Percentiles rank a stretch among this genome's conserved stretches.
These are phyloP conservation scores for Nothoprocta pentlandii DNA, from an alignment of 2,113 vertebrate species.

Conservation along the genomic window DNA sequence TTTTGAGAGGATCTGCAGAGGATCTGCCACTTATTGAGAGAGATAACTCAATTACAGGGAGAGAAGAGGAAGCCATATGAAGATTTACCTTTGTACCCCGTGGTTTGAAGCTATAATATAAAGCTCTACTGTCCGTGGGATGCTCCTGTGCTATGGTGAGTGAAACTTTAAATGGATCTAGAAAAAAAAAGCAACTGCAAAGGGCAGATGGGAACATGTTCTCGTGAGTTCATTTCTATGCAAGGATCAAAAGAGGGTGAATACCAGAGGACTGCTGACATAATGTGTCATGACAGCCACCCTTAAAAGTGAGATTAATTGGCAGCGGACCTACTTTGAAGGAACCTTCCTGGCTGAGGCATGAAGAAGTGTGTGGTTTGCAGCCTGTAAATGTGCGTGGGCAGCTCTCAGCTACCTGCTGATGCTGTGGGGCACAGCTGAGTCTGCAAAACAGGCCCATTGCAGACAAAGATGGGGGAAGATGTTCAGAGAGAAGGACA, in stretches of 20 bases:
- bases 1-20: not conserved
- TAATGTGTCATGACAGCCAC: not conserved
- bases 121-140: not conserved
- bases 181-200: not conserved
- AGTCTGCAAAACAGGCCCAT: not conserved
- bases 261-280: not conserved
- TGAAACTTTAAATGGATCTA: not conserved
- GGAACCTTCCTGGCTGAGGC: not conserved
- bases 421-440: rapidly evolving
- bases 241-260: not conserved
- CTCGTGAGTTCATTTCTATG: not conserved
- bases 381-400: rapidly evolving
- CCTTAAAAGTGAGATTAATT: not conserved
- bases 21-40: conserved; percentile 5
- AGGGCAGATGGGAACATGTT: not conserved
- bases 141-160: not conserved
- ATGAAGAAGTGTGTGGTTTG: rapidly evolving
- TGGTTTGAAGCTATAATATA: not conserved
- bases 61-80: not conserved
- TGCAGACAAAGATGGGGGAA: not conserved
- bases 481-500: not conserved
- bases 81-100: rapidly evolving
- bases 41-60: not conserved
- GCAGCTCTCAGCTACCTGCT: rapidly evolving
- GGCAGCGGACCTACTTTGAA: not conserved